Base-by-base conservation (phyloP, 2,888 invertebrate species). In the Emesis russula region DNA sequence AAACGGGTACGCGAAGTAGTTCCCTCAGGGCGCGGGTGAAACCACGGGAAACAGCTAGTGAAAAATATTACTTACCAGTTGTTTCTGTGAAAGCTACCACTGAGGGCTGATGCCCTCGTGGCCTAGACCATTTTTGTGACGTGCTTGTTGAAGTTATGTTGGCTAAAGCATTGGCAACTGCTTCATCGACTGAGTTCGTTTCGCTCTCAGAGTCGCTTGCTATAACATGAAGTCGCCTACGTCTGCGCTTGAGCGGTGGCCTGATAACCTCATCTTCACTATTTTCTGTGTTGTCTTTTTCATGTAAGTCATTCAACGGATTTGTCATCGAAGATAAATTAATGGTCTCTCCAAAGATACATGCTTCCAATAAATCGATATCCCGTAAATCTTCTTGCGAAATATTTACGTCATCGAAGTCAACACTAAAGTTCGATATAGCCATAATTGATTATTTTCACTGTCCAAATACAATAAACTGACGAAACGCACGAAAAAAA, bases 341-440 rank as follows among this genome's bases (percentile, higher is more conserved):
- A 11, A 70, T 70, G 70, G n/a, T 68, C 70, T 68, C 33, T 70
- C 31, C 80, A 48, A 80, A 80, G 33, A 80, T 70, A 68, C 80
- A 18, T 33, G 36, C 70, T 71, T 71, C 70, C 33, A 71, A 36
- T 71, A 71, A 71, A 71, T 71, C 70, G 13, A 71, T 71, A 36
- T 80, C 68, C n/a, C 70, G 70, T 48, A 80, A 80, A 80, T 44
- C 80, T 38, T 70, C 80, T 25, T 68, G 70, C n/a, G 80, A 18
- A 48, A 68, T 48, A 68, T 44, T 36, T 70, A 18, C 63, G 58
- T 58, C 58, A 58, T 58, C 58, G 58, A 58, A 58, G 58, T 58
- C 63, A 63, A 63, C 18, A 18, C 63, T 63, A 63, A 63, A 63
- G 63, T 63, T 63, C 25, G 18, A 63, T 58, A 63, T 63, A 63